Evolutionary conservation across 2,888 invertebrate genomes (phyloP), one percentile per base, ranked within the genome.

Genomic region (Acronicta alni): DNA sequence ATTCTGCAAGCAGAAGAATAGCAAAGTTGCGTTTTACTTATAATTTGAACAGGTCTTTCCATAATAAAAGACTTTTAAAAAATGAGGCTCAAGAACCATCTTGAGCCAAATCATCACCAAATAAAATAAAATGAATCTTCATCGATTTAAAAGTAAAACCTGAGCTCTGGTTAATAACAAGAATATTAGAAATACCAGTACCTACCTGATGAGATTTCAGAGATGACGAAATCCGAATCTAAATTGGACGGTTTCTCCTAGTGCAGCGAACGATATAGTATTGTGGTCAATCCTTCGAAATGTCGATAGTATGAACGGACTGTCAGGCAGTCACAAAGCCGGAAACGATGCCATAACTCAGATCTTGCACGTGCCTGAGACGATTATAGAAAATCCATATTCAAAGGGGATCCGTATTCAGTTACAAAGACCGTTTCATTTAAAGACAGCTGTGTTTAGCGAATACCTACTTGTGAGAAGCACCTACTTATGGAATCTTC

Each of bases 291-390:
- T 44, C 26, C 10, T 14, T 48, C 30, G 37, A 67, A 37, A 18
- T 38, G 42, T 51, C 20, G 14, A 20, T 35, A 48, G 52, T 58
- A 69, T 48, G 35, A 20, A 41, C 35, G 14, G n/a, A 30, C 38
- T 43, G 41, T 58, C 55, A 37, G 37, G 9, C 38, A 51, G 41
- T 43, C 57, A 54, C 57, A 63, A 56, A 56, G 7, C 32, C 3
- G 38, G 56, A 43, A 44, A 43, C 17, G n/a, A 49, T 32, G 9
- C 15, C 15, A 39, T 43, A n/a, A 39, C 48, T 18, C 12, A 15
- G 23, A 37, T 42, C 68, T 69, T 49, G 58, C 39, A 64, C 67
- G 67, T 68, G 67, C 38, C 23, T 68, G 35, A 23, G 35, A 46
- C 44, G 38, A 17, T 39, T 53, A 52, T 52, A 7, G 38, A 38